Base-by-base conservation (phyloP, 2,888 invertebrate species). In the Ormyrus rosae region DNA sequence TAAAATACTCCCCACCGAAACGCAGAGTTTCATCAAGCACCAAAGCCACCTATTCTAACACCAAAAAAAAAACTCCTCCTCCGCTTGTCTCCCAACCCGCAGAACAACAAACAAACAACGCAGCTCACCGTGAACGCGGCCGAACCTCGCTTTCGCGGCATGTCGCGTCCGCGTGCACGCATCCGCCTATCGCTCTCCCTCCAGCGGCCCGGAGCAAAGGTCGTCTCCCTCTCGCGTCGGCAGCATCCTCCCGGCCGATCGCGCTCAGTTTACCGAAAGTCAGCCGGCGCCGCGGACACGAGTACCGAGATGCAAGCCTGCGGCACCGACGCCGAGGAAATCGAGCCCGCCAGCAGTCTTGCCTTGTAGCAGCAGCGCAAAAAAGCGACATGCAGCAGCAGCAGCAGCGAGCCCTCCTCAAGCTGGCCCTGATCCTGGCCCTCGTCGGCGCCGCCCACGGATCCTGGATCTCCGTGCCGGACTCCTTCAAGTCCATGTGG, bases 401-500 rank as follows among this genome's bases (percentile, higher is more conserved):
- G 19, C 19, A 19, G 19, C 19, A 19, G 19, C 19, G 19, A 19
- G 9, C 3, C 8, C 0, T 74, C 45, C 9, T 72, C 4, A 53
- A 56, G 8, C 51, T 71, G 0, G 3, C 13, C 45, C 6, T 73
- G 46, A 64, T 82, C 69, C 19, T 19, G 19, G 74, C 83, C 45
- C 76, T 86, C 56, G 79, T 80, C 8, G 10, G 11, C 63, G 83
- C 76, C 19, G 46, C 67, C 7, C 10, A 11, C 9, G 81, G 83
- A 48, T 83, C 85, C 5, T 88, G 87, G 87, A 85, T 85, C 13
- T 84, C 83, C 34, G 82, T 88, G 70, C 83, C 86, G 19, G 88
- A 87, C 65, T 87, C 89, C 5, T 73, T 89, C 50, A 88, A 86
- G 80, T 88, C 84, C 77, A 86, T 89, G 7, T 87, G 88, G 85